Base-by-base conservation (phyloP, 2,797 vertebrate species). In the Darevskia nairensis region DNA sequence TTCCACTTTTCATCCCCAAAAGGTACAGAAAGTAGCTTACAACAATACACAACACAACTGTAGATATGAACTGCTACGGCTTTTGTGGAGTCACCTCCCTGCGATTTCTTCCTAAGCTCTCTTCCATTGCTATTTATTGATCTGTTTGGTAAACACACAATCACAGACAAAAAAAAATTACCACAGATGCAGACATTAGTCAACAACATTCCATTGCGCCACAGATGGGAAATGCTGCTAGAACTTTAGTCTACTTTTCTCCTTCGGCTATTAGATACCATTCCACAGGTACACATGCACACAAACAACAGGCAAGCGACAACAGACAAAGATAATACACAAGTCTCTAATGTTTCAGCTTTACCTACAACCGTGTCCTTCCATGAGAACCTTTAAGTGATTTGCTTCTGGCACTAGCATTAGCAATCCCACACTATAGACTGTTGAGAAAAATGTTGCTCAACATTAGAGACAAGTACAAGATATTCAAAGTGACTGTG, bases 391-490 rank as follows among this genome's bases (percentile, higher is more conserved):
- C 93, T 95, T 95, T 94, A 95, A 95, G 90, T 93, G 94, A 94
- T 96, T 94, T 96, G 94, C 95, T 95, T 95, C 95, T 94, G 93
- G 95, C 85, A 94, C 93, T 95, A 95, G 87, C 89, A 94, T 95
- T 94, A 95, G 95, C 94, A 96, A 95, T 95, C 93, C 94, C 95
- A 94, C 92, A 95, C 95, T 66, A 95, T 59, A 93, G 93, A 96
- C 94, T 95, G 95, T 96, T 95, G 94, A 95, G 93, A 96, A 96
- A 96, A 95, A 95, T 0, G 94, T 93, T 96, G 95, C 95, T 96
- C 93, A 96, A 95, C 94, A 95, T 95, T 95, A 95, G 93, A 94
- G 91, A 95, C 68, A 86, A 90, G 92, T 69, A 90, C 77, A 92
- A 94, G 79, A 93, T 91, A 89, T 82, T 89, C 0, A 86, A 82